Conservation (phyloP, 2,888 invertebrate species). For the Tridacna gigas region DNA sequence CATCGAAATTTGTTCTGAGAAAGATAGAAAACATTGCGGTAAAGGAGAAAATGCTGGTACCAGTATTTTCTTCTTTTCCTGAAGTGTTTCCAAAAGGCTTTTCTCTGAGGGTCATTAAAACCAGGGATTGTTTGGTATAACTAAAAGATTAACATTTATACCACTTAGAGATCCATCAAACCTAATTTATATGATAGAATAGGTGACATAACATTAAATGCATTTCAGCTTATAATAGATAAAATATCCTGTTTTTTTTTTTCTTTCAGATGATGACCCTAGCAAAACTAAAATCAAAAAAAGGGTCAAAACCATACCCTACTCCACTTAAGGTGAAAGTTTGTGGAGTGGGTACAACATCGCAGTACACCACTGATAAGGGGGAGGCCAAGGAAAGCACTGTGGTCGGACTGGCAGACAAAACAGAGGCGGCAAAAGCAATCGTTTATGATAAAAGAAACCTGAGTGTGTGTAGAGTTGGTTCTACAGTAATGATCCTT, state of each 20-base stretch:
- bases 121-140: no score
- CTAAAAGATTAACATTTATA: no score
- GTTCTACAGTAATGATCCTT: not conserved
- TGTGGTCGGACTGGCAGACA: not conserved
- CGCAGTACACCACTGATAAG: not conserved
- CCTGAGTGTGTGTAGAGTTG: not conserved
- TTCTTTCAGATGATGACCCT: constrained; percentile 5
- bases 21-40: not conserved
- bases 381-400: constrained; percentile 4
- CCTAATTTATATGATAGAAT: no score
- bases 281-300: not conserved
- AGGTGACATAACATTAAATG: no score
- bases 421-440: not conserved
- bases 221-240: no score
- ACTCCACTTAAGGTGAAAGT: not conserved
- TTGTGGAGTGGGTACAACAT: not conserved
- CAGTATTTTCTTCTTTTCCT: no score
- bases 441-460: not conserved
- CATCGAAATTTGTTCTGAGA: no score
- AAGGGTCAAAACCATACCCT: not conserved
- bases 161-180: no score
- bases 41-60: not conserved
- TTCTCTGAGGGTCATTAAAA: no score
- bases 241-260: not conserved
- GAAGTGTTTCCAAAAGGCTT: no score